Percentiles rank a stretch among this genome's conserved stretches.
Evolutionary conservation across 2,888 invertebrate genomes (phyloP).

Genomic region (Saturnia pavonia): DNA sequence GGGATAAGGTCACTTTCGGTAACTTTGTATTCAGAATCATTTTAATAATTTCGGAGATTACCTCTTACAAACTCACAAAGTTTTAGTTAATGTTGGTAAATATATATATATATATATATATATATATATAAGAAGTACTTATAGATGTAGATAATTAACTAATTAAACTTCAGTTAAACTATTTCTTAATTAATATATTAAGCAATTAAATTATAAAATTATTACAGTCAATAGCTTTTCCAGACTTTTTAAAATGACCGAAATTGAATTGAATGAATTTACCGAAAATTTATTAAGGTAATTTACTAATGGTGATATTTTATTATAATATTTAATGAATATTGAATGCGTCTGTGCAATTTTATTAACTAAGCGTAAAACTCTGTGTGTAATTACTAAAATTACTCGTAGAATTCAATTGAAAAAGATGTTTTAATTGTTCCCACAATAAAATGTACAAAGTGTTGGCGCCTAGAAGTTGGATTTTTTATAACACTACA

Average conservation of each 20-base stretch:
- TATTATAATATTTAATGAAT: neutral
- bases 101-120: too few relatives aligned
- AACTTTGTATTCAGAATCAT: too few relatives aligned
- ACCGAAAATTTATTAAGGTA: neutral
- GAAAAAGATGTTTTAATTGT: neutral
- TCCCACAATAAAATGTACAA: conserved; percentile 20
- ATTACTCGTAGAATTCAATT: neutral
- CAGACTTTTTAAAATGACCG: neutral
- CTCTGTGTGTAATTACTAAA: neutral
- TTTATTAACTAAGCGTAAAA: neutral
- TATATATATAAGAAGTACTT: too few relatives aligned
- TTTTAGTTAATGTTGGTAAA: too few relatives aligned
- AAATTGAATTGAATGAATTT: neutral
- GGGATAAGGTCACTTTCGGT: too few relatives aligned
- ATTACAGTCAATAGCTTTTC: neutral
- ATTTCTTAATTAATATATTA: neutral
- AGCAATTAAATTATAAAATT: neutral
- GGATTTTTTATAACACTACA: conserved; percentile 21
- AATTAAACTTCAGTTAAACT: neutral
- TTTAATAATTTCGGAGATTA: too few relatives aligned
- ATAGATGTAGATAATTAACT: neutral
- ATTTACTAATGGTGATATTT: neutral
- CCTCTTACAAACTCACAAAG: too few relatives aligned
- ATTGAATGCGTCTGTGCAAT: neutral
- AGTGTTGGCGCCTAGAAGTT: conserved; percentile 20